These are phyloP conservation scores for Drosophila fungiperda DNA, from an alignment of 2,888 invertebrate species.

Conservation along the genomic window DNA sequence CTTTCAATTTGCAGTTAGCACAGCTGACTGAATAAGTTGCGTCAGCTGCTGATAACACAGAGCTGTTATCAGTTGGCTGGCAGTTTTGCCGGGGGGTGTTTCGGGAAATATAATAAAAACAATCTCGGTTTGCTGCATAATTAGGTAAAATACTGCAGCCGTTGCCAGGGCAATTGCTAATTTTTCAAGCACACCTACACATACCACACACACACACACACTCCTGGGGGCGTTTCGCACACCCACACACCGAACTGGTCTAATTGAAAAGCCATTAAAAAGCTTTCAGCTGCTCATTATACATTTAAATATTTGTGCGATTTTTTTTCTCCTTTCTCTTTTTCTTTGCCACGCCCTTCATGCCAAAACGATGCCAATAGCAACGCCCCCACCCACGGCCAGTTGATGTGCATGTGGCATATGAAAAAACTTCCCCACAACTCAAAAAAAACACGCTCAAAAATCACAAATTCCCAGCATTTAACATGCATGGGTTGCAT, in stretches of 20 bases:
- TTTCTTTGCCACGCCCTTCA: conserved; percentile 27
- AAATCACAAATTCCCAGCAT: conserved; percentile 25
- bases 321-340: conserved; percentile 72
- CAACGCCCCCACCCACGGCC: not conserved
- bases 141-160: conserved; percentile 52
- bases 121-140: conserved; percentile 59
- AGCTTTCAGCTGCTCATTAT: conserved; percentile 81
- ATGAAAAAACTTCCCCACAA: conserved; percentile 31
- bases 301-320: conserved; percentile 77
- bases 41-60: conserved; percentile 16
- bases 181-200: conserved; percentile 36
- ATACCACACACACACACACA: conserved; percentile 10
- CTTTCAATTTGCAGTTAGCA: conserved; percentile 33
- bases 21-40: conserved; percentile 18
- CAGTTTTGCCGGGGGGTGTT: not conserved
- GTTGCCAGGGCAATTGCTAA: conserved; percentile 37
- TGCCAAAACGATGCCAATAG: not conserved
- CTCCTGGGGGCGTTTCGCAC: not conserved
- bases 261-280: conserved; percentile 81
- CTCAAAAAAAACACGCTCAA: conserved; percentile 10
- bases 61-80: conserved; percentile 2
- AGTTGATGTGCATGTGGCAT: conserved; percentile 38
- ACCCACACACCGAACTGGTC: conserved; percentile 58
- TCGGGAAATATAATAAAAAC: conserved; percentile 29
- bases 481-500: conserved; percentile 46